phyloP scores from a whole-genome alignment of 2,797 vertebrate species.

The Anas flavirostris region DNA sequence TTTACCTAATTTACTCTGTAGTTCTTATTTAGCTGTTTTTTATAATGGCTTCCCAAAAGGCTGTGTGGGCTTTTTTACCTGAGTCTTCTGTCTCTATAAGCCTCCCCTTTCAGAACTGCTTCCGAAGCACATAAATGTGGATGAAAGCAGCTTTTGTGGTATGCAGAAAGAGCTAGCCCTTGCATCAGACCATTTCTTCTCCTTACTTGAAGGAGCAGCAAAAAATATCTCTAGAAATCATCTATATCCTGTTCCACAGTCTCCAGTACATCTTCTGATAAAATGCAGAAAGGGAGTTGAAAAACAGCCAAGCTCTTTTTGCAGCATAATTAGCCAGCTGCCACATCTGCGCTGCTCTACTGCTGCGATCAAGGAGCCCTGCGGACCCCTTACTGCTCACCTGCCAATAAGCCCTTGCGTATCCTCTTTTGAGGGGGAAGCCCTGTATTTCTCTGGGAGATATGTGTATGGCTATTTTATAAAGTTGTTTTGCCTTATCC shows the following conservation, averaged over 20 bases:
- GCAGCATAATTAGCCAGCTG: background rate
- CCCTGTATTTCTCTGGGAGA: background rate
- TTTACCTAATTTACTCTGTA: background rate
- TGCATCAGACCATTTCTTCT: background rate
- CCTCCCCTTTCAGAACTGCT: background rate
- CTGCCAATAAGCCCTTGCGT: background rate
- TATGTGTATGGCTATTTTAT: background rate
- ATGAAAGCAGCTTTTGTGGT: background rate
- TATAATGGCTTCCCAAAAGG: background rate
- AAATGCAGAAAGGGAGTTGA: background rate
- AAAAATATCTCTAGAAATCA: background rate
- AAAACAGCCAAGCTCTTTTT: background rate
- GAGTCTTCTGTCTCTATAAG: background rate
- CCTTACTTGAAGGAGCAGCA: background rate
- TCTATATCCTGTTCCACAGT: background rate
- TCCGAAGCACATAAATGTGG: background rate
- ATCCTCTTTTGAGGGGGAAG: background rate
- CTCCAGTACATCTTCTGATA: background rate
- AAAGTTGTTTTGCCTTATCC: background rate
- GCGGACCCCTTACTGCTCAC: fast-evolving
- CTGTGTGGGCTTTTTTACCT: background rate
- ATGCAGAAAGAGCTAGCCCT: background rate
- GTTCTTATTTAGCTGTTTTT: background rate
- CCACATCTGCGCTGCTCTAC: background rate
- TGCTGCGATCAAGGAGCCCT: background rate